phyloP scores from a whole-genome alignment of 2,888 invertebrate species.

The Priocnemis perturbator region DNA sequence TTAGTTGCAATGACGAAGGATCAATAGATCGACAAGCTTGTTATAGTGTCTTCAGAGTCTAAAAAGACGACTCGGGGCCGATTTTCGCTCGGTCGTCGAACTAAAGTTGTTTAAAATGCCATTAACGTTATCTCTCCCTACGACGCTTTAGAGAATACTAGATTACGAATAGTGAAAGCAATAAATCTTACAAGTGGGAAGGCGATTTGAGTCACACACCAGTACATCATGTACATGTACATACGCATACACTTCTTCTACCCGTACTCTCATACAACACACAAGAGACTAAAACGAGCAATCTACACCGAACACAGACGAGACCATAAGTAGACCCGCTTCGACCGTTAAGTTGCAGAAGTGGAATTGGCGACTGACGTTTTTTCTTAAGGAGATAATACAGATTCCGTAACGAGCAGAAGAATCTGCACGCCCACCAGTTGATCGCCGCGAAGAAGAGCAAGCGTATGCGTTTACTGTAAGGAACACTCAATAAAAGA shows the following conservation, averaged over 20 bases:
- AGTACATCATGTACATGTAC: neutral
- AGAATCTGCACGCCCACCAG: too few species aligned
- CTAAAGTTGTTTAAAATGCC: slow-evolving; percentile 44
- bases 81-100: slow-evolving; percentile 35
- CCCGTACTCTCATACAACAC: neutral
- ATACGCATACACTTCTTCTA: neutral
- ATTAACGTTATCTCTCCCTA: slow-evolving; percentile 52
- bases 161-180: slow-evolving; percentile 54
- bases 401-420: too few species aligned
- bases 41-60: slow-evolving; percentile 58
- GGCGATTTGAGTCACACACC: neutral
- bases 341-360: slow-evolving; percentile 45
- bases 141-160: slow-evolving; percentile 56
- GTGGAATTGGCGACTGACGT: slow-evolving; percentile 1
- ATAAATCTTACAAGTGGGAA: slow-evolving; percentile 40
- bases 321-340: slow-evolving; percentile 30
- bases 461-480: too few species aligned
- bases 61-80: slow-evolving; percentile 31
- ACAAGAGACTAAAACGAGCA: slow-evolving; percentile 8
- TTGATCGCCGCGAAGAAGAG: too few species aligned
- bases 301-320: slow-evolving; percentile 13
- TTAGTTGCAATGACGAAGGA: slow-evolving; percentile 24
- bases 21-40: slow-evolving; percentile 49
- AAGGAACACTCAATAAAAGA: too few species aligned
- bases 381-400: too few species aligned